Evolutionary conservation across 2,888 invertebrate genomes (phyloP), one percentile per base, ranked within the genome.

Genomic region (Resseliella maxima): DNA sequence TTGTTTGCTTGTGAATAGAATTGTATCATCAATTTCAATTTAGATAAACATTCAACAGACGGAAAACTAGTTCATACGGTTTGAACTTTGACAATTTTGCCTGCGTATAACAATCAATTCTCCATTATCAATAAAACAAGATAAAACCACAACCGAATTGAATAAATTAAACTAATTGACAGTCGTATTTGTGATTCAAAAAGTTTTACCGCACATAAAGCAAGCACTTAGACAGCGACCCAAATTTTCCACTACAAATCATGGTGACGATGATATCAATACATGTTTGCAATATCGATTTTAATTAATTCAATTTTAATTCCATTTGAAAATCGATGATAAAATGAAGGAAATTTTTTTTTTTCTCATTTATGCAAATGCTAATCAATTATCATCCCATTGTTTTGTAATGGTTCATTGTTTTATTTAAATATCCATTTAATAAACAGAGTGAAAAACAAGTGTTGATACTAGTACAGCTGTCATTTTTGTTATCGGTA

Each of bases 1-100:
- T 72, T 72, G 72, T 72, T 72, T 35, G 72, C 18, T 72, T 15
- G 72, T 15, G 31, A 72, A 72, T 31, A 31, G 72, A 72, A 72
- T 72, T 72, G 35, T 35, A 72, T 72, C 72, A 72, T 72, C 72
- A 72, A 72, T 72, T 72, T 72, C 31, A 31, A 72, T 72, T 59
- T 72, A 31, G 72, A 72, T n/a, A 18, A 27, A 35, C 59, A 72
- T 72, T 18, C 72, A 72, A 31, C 59, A 59, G 27, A 24, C 3
- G 72, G 31, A 72, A 72, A 72, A 72, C 72, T 72, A 72, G 72
- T 72, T 72, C 72, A 31, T 12, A 12, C 5, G 72, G 35, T 72
- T 12, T 72, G 72, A 72, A 72, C 72, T 72, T 31, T 72, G 31
- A 72, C 72, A 72, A 72, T 21, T 24, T n/a, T 3, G 18, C 8